Percentiles rank a stretch among this genome's conserved stretches.
phyloP scores from a whole-genome alignment of 1,140 invertebrate species.

The Sesamia nonagrioides region DNA sequence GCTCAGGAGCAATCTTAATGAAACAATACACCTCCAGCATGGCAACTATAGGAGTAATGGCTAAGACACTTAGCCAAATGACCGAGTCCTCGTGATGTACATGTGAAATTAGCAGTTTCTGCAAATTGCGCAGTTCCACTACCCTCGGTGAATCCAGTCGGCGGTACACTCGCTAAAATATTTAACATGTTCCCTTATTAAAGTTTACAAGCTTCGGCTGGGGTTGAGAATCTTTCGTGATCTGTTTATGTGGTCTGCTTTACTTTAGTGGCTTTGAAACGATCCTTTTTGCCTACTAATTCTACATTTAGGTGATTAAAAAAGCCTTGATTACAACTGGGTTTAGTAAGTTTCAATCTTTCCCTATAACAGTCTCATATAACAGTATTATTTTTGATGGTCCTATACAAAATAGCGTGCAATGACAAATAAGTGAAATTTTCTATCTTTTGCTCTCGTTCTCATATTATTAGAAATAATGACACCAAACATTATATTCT shows the following conservation, averaged over 20 bases:
- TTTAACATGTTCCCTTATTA: constrained; percentile 48
- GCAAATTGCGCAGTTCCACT: constrained; percentile 47
- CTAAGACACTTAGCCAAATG: constrained; percentile 17
- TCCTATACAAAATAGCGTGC: background rate
- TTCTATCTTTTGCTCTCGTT: no score
- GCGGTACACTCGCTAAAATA: constrained; percentile 43
- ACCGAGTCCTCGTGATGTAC: constrained; percentile 12
- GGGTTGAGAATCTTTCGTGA: constrained; percentile 9
- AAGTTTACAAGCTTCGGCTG: constrained; percentile 36
- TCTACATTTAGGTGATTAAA: no score
- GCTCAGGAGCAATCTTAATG: background rate
- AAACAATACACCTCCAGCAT: background rate
- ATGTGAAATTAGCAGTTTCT: constrained; percentile 44
- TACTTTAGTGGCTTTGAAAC: background rate
- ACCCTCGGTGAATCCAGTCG: constrained; percentile 1
- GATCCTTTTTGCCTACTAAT: no score
- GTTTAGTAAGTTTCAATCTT: background rate
- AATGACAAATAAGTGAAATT: background rate
- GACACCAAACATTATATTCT: background rate
- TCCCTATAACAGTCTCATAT: background rate
- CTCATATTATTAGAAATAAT: background rate
- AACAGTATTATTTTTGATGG: no score
- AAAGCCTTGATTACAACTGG: background rate
- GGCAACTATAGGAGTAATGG: background rate
- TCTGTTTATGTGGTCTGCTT: background rate